Evolutionary conservation across 2,113 vertebrate genomes (phyloP), one percentile per base, ranked within the genome.

Genomic region (Ptilorrhoa leucosticta): DNA sequence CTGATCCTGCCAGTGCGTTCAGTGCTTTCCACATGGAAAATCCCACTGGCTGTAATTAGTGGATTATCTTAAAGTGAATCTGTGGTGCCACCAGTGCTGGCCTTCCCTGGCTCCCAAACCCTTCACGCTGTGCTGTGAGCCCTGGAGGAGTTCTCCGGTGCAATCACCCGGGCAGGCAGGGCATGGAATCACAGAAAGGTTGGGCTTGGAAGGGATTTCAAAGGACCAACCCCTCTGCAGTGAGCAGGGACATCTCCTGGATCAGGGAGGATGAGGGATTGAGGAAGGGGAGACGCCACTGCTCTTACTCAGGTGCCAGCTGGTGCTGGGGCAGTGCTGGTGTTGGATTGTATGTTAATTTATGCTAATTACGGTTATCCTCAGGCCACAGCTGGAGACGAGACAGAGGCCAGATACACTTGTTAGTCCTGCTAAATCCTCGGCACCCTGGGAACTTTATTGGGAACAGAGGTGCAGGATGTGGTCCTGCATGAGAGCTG

Each of bases 141-240:
- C 26, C 61, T 10, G 61, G 1, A 40, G 35, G 51, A 42, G 17
- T 0, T 50, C 37, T 31, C 13, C 61, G 18, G 61, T 1, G 42
- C 42, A 3, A 2, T 17, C 60, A 9, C 15, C 37, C 3, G 58
- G 50, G 72, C 28, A 53, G 28, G 69, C 50, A 33, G 69, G 50
- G 12, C 7, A 1, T 2, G 31, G 57, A 45, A 15, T 15, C 28
- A 0, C 42, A 1, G 44, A 11, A 4, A 0, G 33, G 0, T 4
- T 15, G 8, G 37, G 37, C 22, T 30, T 13, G 33, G 57, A 10
- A 39, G 27, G 57, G 39, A 51, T 39, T 45, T 39, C 10, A 12
- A 15, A 9, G 37, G 19, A 12, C 1, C 61, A 35, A 1, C 7
- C 4, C 26, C 37, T 61, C 11, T 15, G 57, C 35, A 28, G 22